Evolutionary conservation across 2,888 invertebrate species (phyloP), one percentile per base, ranked within the genome.

Genomic region (Marasmarcha lunaedactyla): DNA sequence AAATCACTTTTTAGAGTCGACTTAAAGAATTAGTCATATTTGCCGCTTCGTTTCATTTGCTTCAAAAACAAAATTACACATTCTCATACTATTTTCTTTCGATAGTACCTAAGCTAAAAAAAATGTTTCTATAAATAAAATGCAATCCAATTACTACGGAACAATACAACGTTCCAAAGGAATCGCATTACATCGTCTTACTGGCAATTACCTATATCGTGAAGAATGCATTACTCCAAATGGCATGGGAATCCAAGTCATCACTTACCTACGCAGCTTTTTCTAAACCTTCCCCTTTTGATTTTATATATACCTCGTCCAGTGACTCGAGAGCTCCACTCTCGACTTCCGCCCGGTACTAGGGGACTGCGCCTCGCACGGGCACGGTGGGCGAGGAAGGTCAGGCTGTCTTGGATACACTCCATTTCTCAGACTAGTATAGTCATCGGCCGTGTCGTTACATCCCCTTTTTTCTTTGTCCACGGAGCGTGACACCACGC

Each of bases 391-490:
- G 50, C 42, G 54, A 48, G 51, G 57, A 42, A 53, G 63, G 47
- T 61, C 72, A 57, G 44, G 46, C 52, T 60, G 64, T 37, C 49
- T 44, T 65, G 60, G 71, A 33, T 20, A 12, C 13, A 14, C 33
- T 42, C 35, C 49, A 61, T 61, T 72, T 72, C 72, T 62, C 67
- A 65, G 63, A 63, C 56, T 56, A 57, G 59, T 59, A 57, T 59
- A 59, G 62, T 67, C 60, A 68, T 63, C 62, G 60, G 57, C 56
- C 64, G 59, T 62, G 59, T 62, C 65, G 61, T 54, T 57, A 57
- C 61, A 69, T 63, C 70, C 71, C 71, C 69, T 71, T 72, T 59
- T 73, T 76, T 68, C 72, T 71, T 70, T 77, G 78, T 68, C 63
- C 71, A 74, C 57, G 61, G 52, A 71, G 64, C 79, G 76, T 72